Conservation (phyloP, 2,888 invertebrate genomes). For the Trissolcus brochymenae region DNA sequence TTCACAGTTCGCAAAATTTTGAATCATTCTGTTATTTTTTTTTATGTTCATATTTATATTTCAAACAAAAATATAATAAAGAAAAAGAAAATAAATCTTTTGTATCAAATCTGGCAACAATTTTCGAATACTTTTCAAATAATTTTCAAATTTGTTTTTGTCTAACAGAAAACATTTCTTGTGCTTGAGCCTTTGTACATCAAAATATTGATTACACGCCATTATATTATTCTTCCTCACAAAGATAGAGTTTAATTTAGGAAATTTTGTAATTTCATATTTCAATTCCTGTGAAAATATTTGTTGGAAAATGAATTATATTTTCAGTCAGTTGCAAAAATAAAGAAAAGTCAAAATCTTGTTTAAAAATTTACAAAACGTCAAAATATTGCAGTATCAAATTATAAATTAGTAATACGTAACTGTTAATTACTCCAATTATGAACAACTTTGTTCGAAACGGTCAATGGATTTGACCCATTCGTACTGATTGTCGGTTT, state of each 20-base stretch:
- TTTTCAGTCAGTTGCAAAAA: too few relatives aligned
- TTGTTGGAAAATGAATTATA: too few relatives aligned
- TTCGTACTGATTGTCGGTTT: conserved; percentile 58
- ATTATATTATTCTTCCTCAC: too few relatives aligned
- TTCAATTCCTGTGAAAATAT: too few relatives aligned
- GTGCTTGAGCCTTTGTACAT: too few relatives aligned
- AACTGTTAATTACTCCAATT: conserved; percentile 60
- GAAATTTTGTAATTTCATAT: too few relatives aligned
- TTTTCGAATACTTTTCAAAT: neutral
- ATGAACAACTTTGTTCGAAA: conserved; percentile 63
- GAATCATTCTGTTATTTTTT: conserved; percentile 1
- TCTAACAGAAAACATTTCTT: too few relatives aligned
- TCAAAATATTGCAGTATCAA: too few relatives aligned
- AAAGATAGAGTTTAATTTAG: too few relatives aligned
- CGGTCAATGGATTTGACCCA: conserved; percentile 52
- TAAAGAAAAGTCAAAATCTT: too few relatives aligned
- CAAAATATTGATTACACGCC: too few relatives aligned
- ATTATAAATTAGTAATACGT: too few relatives aligned
- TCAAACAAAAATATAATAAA: conserved; percentile 5
- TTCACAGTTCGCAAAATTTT: conserved; percentile 21
- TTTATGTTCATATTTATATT: conserved; percentile 12
- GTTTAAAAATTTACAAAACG: conserved; percentile 38
- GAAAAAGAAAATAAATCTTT: conserved; percentile 29
- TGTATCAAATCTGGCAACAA: conserved; percentile 11
- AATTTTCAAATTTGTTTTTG: neutral